These are phyloP conservation scores for Pristionchus fissidentatus DNA, from an alignment of 2,888 invertebrate species.

Conservation along the genomic window DNA sequence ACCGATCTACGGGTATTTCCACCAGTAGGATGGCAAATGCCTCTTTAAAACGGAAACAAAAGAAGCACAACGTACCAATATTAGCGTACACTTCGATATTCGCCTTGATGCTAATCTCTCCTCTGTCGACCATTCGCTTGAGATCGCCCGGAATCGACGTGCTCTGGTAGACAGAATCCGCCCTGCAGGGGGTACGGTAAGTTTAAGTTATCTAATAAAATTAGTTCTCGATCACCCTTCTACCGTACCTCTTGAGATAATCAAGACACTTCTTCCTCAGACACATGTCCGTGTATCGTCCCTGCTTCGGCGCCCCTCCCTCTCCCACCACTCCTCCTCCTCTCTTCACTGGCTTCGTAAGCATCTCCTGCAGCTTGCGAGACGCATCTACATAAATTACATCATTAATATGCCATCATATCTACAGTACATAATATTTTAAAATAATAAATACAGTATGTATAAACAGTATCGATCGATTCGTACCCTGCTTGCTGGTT, in stretches of 20 bases:
- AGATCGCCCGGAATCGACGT: conserved; percentile 7
- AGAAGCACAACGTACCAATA: conserved; percentile 6
- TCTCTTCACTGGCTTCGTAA: conserved; percentile 11
- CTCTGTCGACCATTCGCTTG: conserved; percentile 25
- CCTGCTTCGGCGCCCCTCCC: background rate
- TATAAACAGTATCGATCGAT: background rate
- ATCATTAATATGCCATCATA: background rate
- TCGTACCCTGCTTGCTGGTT: conserved; percentile 52
- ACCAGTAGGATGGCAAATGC: background rate
- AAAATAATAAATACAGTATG: too few species aligned
- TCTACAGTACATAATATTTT: too few species aligned
- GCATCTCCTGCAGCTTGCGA: conserved; percentile 42
- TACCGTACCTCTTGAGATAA: conserved; percentile 43
- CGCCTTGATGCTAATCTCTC: conserved; percentile 25
- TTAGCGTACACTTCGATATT: conserved; percentile 46
- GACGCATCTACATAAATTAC: conserved; percentile 25
- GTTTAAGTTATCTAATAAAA: background rate
- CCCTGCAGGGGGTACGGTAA: background rate
- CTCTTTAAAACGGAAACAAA: background rate
- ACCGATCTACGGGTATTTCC: too few species aligned
- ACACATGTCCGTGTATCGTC: conserved; percentile 15
- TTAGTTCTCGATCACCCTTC: background rate
- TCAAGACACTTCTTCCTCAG: conserved; percentile 44
- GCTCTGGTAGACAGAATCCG: conserved; percentile 44
- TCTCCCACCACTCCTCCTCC: background rate